Conservation (phyloP, 2,888 invertebrate species). For the Nephrotoma flavescens region DNA sequence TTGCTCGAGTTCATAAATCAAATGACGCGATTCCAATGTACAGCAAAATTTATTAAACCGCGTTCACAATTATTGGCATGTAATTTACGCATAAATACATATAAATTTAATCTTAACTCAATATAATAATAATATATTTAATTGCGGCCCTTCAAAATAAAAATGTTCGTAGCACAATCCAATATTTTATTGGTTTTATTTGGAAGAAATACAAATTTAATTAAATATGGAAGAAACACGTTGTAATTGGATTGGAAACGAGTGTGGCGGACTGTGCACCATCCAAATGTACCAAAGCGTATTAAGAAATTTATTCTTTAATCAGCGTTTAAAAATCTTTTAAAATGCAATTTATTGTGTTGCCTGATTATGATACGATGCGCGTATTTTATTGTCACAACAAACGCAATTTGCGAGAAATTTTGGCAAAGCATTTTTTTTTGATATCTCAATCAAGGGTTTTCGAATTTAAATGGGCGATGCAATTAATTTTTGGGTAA, state of each 20-base stretch:
- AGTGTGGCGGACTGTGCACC: background rate
- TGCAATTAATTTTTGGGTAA: background rate
- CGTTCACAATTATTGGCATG: background rate
- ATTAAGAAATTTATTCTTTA: background rate
- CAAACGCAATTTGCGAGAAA: background rate
- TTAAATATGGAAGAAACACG: background rate
- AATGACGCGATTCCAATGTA: background rate
- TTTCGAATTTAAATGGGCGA: background rate
- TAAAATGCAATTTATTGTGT: background rate
- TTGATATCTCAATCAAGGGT: background rate
- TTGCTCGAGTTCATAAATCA: background rate
- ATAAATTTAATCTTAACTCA: background rate
- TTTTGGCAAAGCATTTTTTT: background rate
- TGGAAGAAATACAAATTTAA: background rate
- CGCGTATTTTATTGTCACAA: background rate
- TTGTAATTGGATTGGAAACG: background rate
- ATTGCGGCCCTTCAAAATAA: background rate
- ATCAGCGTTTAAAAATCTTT: background rate
- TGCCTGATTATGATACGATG: background rate
- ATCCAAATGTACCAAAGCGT: background rate
- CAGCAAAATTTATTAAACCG: background rate
- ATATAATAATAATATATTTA: background rate
- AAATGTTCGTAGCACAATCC: background rate
- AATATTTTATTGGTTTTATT: background rate
- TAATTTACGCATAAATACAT: background rate